Evolutionary conservation across 2,113 vertebrate genomes (phyloP), one percentile per base, ranked within the genome.

Genomic region (Pseudorasbora parva): DNA sequence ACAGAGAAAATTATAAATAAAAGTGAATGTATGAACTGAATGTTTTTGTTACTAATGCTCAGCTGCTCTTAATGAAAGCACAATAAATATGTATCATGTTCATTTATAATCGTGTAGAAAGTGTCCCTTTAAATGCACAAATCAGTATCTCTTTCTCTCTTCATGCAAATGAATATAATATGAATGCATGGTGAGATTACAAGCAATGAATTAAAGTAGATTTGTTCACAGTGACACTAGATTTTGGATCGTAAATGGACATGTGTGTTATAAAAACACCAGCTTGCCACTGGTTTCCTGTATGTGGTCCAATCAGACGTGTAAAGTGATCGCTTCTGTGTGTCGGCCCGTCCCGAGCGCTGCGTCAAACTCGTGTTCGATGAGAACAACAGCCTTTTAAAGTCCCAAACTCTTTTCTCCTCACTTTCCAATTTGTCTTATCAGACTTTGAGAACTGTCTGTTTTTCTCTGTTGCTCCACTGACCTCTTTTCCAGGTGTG

Each of bases 401-500:
- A 47, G 77, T 79, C 60, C 17, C 30, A 1, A 4, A 30, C 51
- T 54, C 51, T 11, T 30, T 69, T 56, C 79, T 81, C 79, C 47
- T 23, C 79, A 81, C 79, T 81, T 81, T 71, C 27, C 30, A 51
- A 81, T 81, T 81, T 81, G 17, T 56, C 47, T 69, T 69, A 81
- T 71, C 64, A 69, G 59, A n/a, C 78, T 79, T 30, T 45, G 37
- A 79, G 77, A 64, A 60, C 4, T 1, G 23, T 27, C 23, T 79
- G 77, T 62, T 62, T 79, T 30, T 79, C 23, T 66, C 47, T 71
- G 64, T 56, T 71, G 62, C 49, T 68, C 45, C 79, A 37, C 27
- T 81, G 64, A 68, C 27, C 62, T 71, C 45, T 81, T 56, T 37
- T 81, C 79, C 79, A 81, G 79, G 79, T 81, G 79, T 81, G 78